These are phyloP conservation scores for Chironomus tentans DNA, from an alignment of 2,888 invertebrate genomes.

Conservation along the genomic window DNA sequence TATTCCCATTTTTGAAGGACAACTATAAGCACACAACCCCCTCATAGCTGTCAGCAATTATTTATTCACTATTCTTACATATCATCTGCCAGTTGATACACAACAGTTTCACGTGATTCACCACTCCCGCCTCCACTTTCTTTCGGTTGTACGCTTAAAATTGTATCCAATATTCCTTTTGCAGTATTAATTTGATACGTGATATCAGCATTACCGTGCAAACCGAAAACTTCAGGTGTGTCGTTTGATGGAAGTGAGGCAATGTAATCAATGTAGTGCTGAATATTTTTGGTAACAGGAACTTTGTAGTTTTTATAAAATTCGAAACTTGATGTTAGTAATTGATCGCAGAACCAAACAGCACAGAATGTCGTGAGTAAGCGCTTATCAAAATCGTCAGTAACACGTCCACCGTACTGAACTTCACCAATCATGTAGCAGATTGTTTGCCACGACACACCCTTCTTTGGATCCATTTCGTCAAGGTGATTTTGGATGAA, in stretches of 20 bases:
- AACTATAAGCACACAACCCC: no score
- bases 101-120: conserved; percentile 86
- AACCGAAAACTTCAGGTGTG: conserved; percentile 92
- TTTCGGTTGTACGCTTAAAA: conserved; percentile 94
- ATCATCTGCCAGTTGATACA: conserved; percentile 84
- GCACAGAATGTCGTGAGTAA: conserved; percentile 81
- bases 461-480: conserved; percentile 93
- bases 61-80: conserved; percentile 49
- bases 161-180: conserved; percentile 85
- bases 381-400: conserved; percentile 94
- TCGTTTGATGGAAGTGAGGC: conserved; percentile 75
- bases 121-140: conserved; percentile 86
- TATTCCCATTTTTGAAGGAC: no score
- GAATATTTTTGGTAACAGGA: conserved; percentile 70
- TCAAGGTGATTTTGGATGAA: conserved; percentile 95
- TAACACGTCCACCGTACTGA: conserved; percentile 81
- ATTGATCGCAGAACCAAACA: conserved; percentile 89
- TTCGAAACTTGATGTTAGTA: conserved; percentile 79
- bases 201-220: conserved; percentile 93
- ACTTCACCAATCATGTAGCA: conserved; percentile 97
- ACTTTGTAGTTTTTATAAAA: conserved; percentile 91
- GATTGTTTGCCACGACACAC: conserved; percentile 94
- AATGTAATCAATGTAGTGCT: conserved; percentile 77
- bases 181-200: conserved; percentile 97
- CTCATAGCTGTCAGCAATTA: background rate